These are phyloP conservation scores for Equus quagga DNA, from an alignment of 2,113 vertebrate species.

Conservation along the genomic window DNA sequence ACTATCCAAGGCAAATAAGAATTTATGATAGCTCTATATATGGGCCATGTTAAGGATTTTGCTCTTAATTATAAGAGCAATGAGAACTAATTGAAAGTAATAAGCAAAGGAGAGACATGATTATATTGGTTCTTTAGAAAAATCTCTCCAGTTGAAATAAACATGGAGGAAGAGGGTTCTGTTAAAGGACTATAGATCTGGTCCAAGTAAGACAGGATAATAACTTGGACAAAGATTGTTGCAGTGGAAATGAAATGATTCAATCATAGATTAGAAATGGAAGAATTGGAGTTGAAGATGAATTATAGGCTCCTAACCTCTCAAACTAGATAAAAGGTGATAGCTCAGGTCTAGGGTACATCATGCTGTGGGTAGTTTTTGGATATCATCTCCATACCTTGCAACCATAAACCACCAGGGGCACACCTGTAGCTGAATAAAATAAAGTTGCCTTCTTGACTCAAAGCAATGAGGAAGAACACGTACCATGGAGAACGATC, in stretches of 20 bases:
- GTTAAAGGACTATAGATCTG: neutral
- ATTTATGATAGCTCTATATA: neutral
- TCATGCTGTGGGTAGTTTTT: neutral
- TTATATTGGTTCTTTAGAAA: constrained; percentile 28
- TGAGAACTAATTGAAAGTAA: neutral
- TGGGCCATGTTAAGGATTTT: neutral
- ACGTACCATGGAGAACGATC: neutral
- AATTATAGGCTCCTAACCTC: neutral
- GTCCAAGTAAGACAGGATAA: neutral
- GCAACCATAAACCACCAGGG: neutral
- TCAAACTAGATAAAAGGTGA: neutral
- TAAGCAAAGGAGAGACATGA: neutral
- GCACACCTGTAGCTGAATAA: neutral
- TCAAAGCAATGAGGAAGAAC: neutral
- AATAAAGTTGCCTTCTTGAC: neutral
- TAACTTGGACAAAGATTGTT: neutral
- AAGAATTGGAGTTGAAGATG: neutral
- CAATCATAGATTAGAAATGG: neutral
- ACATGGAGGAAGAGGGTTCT: neutral
- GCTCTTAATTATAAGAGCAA: neutral
- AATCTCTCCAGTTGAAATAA: neutral
- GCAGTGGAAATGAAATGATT: neutral
- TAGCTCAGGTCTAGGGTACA: neutral
- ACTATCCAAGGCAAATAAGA: neutral
- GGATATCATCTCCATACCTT: neutral